Evolutionary conservation across 1,140 invertebrate genomes (phyloP), one percentile per base, ranked within the genome.

Genomic region (Drosophila saltans): DNA sequence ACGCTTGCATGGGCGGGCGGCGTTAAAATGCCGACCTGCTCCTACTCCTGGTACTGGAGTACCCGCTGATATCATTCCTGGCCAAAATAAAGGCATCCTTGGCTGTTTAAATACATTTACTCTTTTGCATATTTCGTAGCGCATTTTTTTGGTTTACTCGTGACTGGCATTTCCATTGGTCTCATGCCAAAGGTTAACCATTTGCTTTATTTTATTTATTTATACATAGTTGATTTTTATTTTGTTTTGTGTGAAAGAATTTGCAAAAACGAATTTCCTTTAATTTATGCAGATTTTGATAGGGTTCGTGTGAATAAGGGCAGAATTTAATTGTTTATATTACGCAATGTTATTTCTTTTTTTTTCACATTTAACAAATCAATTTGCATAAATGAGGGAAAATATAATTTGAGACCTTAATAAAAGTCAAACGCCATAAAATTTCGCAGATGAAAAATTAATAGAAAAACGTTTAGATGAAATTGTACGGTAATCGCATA

Each of bases 1-100:
- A 67, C 75, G 69, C 72, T 78, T 81, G 71, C 57, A 68, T 82
- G 80, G 65, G 26, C 59, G 56, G n/a, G 3, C 11, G 21, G n/a
- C 43, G 3, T 30, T 48, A 21, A 65, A 65, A 33, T 24, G 28
- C 40, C 28, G 36, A 30, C 66, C 24, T 41, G 40, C 24, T 10
- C 26, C 16, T 41, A 40, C 39, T 21, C 66, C 40, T 41, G 40
- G 41, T n/a, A 24, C 39, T 26, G 40, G 45, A 52, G 16, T 16
- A 16, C 8, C 45, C 45, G 26, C 21, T 52, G 24, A 62, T 45
- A 21, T 3, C 39, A 7, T 59, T 59, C 16, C 57, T 4, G 33
- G n/a, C 1, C 33, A 62, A 66, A 16, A 59, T 58, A 69, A 69
- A 43, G 16, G 10, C 8, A 63, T 7, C 55, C n/a, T 52, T 52